Evolutionary conservation across 1,140 invertebrate species (phyloP).

Genomic region (Caenorhabditis inopinata): DNA sequence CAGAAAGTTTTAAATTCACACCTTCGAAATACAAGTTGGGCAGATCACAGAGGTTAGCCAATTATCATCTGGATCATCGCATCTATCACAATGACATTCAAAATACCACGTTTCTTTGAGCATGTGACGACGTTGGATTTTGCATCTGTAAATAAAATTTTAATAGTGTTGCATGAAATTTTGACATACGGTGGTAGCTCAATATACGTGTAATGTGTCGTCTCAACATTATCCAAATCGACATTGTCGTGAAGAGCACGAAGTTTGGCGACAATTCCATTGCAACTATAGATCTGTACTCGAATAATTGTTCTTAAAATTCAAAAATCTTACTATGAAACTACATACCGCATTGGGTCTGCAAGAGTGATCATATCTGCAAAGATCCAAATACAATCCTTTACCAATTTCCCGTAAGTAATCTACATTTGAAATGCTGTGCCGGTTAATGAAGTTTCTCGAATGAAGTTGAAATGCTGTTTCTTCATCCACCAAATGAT

Average conservation of each 20-base stretch:
- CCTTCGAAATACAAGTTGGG: slow-evolving; percentile 23
- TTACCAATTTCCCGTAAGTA: slow-evolving; percentile 63
- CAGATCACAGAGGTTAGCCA: slow-evolving; percentile 61
- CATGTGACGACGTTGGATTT: slow-evolving; percentile 53
- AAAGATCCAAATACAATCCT: slow-evolving; percentile 65
- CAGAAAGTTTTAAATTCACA: neutral
- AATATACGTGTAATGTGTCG: slow-evolving; percentile 64
- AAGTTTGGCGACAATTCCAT: slow-evolving; percentile 57
- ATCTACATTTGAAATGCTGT: slow-evolving; percentile 44
- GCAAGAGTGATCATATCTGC: slow-evolving; percentile 64
- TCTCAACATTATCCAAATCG: slow-evolving; percentile 52
- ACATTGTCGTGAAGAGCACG: slow-evolving; percentile 48
- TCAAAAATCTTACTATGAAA: neutral
- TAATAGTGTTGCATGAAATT: neutral
- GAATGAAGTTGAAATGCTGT: slow-evolving; percentile 63
- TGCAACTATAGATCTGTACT: slow-evolving; percentile 40
- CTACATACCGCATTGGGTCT: slow-evolving; percentile 51
- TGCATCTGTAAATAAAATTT: slow-evolving; percentile 49
- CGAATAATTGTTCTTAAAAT: neutral
- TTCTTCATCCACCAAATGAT: slow-evolving; percentile 55
- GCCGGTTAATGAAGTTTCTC: slow-evolving; percentile 65
- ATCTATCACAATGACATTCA: slow-evolving; percentile 61
- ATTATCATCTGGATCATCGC: slow-evolving; percentile 55
- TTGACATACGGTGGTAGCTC: slow-evolving; percentile 55
- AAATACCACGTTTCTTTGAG: slow-evolving; percentile 65